Conservation (phyloP, 2,113 vertebrate genomes). For the Orycteropus afer region DNA sequence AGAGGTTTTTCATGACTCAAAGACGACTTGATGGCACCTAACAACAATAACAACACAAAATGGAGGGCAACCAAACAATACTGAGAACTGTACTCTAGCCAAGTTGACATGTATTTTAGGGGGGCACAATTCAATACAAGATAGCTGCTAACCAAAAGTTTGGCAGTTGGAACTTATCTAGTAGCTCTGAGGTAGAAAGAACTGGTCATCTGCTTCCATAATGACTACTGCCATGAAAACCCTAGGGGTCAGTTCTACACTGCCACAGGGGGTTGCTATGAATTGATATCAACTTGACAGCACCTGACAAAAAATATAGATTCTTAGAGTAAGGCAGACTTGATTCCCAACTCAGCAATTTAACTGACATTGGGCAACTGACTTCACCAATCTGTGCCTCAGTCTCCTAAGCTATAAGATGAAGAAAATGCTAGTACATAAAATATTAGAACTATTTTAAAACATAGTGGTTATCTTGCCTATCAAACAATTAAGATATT, state of each 20-base stretch:
- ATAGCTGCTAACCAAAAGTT: neutral
- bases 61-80: too few species aligned
- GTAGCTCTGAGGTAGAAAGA: neutral
- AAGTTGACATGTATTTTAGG: too few species aligned
- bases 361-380: neutral
- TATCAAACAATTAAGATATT: neutral
- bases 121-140: too few species aligned
- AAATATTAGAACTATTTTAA: slow-evolving; percentile 50
- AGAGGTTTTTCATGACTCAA: too few species aligned
- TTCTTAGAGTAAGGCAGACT: neutral
- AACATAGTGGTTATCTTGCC: neutral
- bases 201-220: neutral
- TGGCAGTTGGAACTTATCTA: neutral
- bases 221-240: neutral
- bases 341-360: neutral
- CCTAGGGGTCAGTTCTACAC: too few species aligned
- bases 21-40: too few species aligned
- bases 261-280: too few species aligned
- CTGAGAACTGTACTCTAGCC: too few species aligned
- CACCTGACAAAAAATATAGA: neutral
- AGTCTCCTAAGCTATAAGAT: neutral
- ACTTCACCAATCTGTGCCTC: neutral
- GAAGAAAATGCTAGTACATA: neutral
- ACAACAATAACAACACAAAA: too few species aligned
- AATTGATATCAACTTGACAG: neutral